Evolutionary conservation across 2,888 invertebrate genomes (phyloP), one percentile per base, ranked within the genome.

Genomic region (Volucella zonaria): DNA sequence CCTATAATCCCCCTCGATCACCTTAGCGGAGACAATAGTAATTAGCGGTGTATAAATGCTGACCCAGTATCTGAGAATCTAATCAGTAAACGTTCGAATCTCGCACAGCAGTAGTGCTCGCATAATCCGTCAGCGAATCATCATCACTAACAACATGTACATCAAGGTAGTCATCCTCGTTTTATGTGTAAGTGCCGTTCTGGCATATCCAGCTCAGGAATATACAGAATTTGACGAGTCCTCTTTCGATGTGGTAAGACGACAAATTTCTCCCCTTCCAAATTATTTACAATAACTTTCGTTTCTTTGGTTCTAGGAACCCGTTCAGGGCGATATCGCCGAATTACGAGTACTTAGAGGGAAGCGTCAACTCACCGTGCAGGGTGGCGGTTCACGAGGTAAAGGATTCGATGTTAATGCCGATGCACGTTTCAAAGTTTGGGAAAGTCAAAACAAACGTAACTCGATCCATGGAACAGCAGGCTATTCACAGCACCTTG

Each of bases 401-500:
- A 82, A 89, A 12, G 90, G 91, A 12, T 87, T 87, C 9, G 89
- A 90, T 71, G 23, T 90, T 3, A 88, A 75, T 47, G 51, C 88
- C 23, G 86, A 89, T 66, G 88, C 87, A 2, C 89, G 88, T 6
- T 88, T 88, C 3, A 90, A 89, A 0, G 86, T 90, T 15, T 91
- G 90, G 90, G 87, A 89, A 56, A 91, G 90, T 51, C 51, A 75
- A 6, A 91, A 90, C 49, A 88, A 88, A 14, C 87, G 88, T 4
- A 91, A 90, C 66, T 88, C 88, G 0, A 1, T 90, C 1, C 89
- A 90, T 70, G 91, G 87, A 1, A 88, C 88, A 1, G 90, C 87
- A 0, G 88, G 89, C 14, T 90, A 90, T 47, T 87, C 87, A 0
- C 90, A 90, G 76, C 91, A 91, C 68, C 77, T 90, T 47, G 91